Evolutionary conservation across 2,888 invertebrate species (phyloP).

Genomic region (Melieria crassipennis): DNA sequence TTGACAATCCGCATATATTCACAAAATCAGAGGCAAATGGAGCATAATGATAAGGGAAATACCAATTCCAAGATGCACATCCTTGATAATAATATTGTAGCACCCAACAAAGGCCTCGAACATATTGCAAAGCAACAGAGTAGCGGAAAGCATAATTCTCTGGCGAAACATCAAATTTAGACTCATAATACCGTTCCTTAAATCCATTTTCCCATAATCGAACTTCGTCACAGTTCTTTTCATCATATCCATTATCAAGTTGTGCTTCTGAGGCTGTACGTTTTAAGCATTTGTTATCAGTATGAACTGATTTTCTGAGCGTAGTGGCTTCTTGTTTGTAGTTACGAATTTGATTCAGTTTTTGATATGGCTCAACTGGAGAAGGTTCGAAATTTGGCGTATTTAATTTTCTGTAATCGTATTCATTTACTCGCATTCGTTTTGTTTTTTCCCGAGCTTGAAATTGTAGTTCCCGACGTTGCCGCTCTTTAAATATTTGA

Average conservation of each 20-base stretch:
- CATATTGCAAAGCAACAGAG: constrained; percentile 93
- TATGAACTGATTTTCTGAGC: constrained; percentile 65
- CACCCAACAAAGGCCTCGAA: constrained; percentile 97
- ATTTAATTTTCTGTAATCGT: constrained; percentile 74
- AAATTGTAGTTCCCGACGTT: constrained; percentile 85
- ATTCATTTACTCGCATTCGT: constrained; percentile 69
- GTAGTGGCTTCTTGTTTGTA: constrained; percentile 76
- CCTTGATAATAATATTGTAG: constrained; percentile 99
- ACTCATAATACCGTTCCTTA: constrained; percentile 97
- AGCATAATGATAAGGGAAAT: constrained; percentile 99
- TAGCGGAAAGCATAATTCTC: constrained; percentile 87
- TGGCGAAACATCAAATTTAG: constrained; percentile 84
- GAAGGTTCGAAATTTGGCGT: constrained; percentile 77
- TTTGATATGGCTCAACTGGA: constrained; percentile 68
- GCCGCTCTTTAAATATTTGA: constrained; percentile 94
- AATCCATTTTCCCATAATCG: constrained; percentile 96
- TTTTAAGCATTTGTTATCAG: constrained; percentile 65
- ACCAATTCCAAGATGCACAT: constrained; percentile 99
- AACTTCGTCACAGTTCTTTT: constrained; percentile 64
- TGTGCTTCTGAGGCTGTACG: constrained; percentile 60
- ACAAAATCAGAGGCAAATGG: constrained; percentile 99
- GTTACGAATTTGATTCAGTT: constrained; percentile 71
- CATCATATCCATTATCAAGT: constrained; percentile 40
- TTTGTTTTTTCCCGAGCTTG: constrained; percentile 81
- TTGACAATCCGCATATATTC: constrained; percentile 85